These are phyloP conservation scores for Tineola bisselliella DNA, from an alignment of 2,888 invertebrate genomes.

Conservation along the genomic window DNA sequence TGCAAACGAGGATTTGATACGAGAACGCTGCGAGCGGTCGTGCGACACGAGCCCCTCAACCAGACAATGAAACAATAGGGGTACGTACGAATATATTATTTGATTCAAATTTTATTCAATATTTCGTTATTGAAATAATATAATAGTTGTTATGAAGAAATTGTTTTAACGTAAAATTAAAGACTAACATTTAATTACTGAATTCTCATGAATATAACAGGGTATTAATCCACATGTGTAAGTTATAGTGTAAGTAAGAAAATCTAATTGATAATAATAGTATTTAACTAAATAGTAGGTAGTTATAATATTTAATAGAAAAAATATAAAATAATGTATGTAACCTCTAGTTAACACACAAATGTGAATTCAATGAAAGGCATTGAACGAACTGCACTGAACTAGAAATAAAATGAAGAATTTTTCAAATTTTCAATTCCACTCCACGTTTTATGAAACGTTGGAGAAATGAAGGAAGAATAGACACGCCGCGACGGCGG, in stretches of 20 bases:
- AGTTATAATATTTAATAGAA: no score
- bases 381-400: conserved; percentile 6
- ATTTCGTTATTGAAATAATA: no score
- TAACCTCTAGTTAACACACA: not conserved
- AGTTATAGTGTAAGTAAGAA: no score
- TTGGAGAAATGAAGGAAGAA: conserved; percentile 29
- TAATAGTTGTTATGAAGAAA: no score
- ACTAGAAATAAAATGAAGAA: conserved; percentile 12
- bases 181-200: no score
- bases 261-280: no score
- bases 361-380: conserved; percentile 7
- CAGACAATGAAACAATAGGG: not conserved
- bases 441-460: conserved; percentile 20
- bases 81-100: not conserved
- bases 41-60: not conserved
- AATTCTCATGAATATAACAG: no score
- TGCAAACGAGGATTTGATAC: conserved; percentile 62
- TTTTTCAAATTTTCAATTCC: conserved; percentile 36
- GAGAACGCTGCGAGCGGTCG: conserved; percentile 22
- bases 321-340: not conserved
- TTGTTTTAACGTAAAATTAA: no score
- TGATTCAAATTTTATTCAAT: not conserved
- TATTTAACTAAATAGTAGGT: no score
- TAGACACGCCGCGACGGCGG: conserved; percentile 31
- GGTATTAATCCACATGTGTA: no score